Evolutionary conservation across 2,797 vertebrate species (phyloP).

Genomic region (Karalla daura): DNA sequence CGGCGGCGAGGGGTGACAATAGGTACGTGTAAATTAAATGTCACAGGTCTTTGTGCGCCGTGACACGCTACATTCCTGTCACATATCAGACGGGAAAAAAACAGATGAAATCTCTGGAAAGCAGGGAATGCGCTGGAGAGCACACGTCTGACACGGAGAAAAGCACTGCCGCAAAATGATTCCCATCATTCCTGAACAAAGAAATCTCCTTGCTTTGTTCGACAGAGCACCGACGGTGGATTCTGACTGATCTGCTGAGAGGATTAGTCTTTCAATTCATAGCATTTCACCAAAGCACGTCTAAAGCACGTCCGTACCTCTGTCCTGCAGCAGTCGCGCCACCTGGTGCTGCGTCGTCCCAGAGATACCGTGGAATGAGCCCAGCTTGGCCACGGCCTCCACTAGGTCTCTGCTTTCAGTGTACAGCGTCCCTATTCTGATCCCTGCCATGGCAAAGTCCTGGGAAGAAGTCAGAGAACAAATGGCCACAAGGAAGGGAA

Average conservation of each 20-base stretch:
- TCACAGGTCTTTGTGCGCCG: constrained; percentile 12
- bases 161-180: background rate
- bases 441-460: constrained; percentile 94
- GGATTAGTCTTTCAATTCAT: background rate
- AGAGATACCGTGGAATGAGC: constrained; percentile 88
- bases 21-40: constrained; percentile 16
- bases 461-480: constrained; percentile 54
- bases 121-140: background rate
- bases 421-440: constrained; percentile 91
- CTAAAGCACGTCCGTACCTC: constrained; percentile 82
- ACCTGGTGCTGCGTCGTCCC: constrained; percentile 91
- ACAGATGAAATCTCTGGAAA: background rate
- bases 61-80: constrained; percentile 17
- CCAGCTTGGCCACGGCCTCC: constrained; percentile 89
- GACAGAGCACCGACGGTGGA: background rate
- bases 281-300: constrained; percentile 2
- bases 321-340: constrained; percentile 90
- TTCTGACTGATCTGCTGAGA: background rate
- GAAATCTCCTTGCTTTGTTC: background rate
- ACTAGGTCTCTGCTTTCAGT: constrained; percentile 90
- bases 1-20: constrained; percentile 23
- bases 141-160: background rate
- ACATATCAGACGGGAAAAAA: constrained; percentile 15
- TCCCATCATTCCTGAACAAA: background rate
- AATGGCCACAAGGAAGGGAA: constrained; percentile 13